Evolutionary conservation across 2,797 vertebrate species (phyloP).

Genomic region (Cossypha niveicapilla): DNA sequence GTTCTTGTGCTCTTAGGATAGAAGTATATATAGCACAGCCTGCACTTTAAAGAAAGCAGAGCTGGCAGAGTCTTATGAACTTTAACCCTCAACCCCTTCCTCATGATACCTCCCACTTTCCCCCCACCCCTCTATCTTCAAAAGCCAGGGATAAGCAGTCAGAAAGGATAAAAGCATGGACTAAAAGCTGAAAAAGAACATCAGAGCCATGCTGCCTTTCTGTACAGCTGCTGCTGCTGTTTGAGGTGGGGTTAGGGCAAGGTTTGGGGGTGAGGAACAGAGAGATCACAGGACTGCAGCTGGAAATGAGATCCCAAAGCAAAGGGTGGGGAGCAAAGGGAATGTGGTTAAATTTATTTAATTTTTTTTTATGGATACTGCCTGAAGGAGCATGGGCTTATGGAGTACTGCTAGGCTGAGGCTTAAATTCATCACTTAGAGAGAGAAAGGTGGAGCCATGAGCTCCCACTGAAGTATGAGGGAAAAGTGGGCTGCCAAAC

Average conservation of each 20-base stretch:
- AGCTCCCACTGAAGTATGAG: neutral
- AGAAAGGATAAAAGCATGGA: slow-evolving; percentile 10
- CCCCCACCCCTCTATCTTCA: neutral
- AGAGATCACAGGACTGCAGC: neutral
- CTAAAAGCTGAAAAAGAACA: slow-evolving; percentile 30
- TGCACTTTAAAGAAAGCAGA: slow-evolving; percentile 5
- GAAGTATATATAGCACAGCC: neutral
- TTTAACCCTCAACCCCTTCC: neutral
- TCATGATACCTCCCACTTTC: neutral
- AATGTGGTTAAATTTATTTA: neutral
- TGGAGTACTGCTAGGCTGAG: neutral
- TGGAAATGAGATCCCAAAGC: neutral
- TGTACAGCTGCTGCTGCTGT: neutral
- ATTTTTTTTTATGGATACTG: neutral
- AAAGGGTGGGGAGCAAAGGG: neutral
- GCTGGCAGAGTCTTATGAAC: neutral
- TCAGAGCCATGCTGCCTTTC: neutral
- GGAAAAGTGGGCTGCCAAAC: neutral
- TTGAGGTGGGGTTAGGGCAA: neutral
- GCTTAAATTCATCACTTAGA: neutral
- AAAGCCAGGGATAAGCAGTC: neutral
- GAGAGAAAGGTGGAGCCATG: neutral
- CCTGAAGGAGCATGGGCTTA: neutral
- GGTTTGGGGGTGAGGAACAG: neutral
- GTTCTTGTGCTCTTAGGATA: neutral